Base-by-base conservation (phyloP, 1,140 invertebrate genomes). In the Agraylea sexmaculata region DNA sequence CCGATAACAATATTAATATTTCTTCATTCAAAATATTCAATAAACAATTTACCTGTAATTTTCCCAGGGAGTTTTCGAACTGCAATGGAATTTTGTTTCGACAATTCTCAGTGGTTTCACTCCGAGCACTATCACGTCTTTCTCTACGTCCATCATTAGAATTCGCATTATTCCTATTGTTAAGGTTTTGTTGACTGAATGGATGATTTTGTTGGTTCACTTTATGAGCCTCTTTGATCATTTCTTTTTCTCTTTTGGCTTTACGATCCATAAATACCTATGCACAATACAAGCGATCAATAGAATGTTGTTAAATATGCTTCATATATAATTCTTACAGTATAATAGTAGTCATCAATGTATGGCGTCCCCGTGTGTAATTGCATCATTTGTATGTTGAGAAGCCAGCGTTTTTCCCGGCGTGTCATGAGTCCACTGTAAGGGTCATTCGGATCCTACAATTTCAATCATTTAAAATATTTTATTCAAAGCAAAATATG, bases 11-110 rank as follows among this genome's bases (percentile, higher is more conserved):
- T 11, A 2, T 8, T 16, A 29, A 36, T 2, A 39, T 10, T 21
- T 22, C 8, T 19, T 40, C 11, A 29, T 13, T 8, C n/a, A n/a
- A n/a, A 21, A 32, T n/a, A 27, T 13, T 36, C 13, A 37, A 42
- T 28, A 15, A 35, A 20, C 19, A 36, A 21, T 42, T 48, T 54
- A 66, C 70, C 55, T 78, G 81, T 21, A 90, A 61, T 60, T 88
- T 85, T 36, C 87, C 87, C 12, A 95, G 64, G 1, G 89, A 92
- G 56, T 91, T 91, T 65, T 93, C 89, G 64, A 93, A 92, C 51
- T 90, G 86, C 30, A 80, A 59, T 7, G 87, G 83, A 2, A 79
- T 77, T 33, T 58, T 74, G 38, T 62, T 66, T 0, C 62, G 62
- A 7, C 67, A 66, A 46, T 63, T 64, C 8, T 60, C 62, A 36